phyloP scores from a whole-genome alignment of 2,888 invertebrate species.

The Cantharis lateralis region DNA sequence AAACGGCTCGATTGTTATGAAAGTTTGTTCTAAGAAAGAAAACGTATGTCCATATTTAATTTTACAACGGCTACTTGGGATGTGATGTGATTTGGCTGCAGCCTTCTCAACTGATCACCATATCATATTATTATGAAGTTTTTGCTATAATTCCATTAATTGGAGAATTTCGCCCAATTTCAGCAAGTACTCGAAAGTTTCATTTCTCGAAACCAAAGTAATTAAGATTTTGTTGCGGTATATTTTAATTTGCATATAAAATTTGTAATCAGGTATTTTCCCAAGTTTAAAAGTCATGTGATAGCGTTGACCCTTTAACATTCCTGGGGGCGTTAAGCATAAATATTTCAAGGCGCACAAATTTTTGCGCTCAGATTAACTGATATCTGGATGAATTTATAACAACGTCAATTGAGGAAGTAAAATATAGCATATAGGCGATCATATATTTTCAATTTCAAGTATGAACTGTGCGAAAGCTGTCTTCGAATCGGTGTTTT shows the following conservation, averaged over 20 bases:
- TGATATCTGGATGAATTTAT: constrained; percentile 24
- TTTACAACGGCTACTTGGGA: background rate
- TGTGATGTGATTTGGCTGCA: background rate
- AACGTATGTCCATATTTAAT: background rate
- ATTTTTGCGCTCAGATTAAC: constrained; percentile 25
- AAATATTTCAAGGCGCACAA: constrained; percentile 26
- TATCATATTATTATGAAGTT: no score
- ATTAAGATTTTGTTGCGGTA: background rate
- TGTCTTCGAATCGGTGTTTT: background rate
- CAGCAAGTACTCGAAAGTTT: background rate
- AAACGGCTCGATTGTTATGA: constrained; percentile 6
- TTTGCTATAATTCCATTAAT: no score
- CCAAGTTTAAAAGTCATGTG: constrained; percentile 31
- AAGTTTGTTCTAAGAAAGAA: constrained; percentile 18
- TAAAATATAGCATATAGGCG: background rate
- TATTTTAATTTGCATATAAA: background rate
- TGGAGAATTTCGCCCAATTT: background rate
- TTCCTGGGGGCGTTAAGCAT: constrained; percentile 25
- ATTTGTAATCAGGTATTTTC: background rate
- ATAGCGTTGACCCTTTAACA: constrained; percentile 35
- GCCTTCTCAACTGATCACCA: background rate
- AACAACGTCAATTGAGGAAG: constrained; percentile 6
- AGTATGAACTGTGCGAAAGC: background rate
- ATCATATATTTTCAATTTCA: background rate
- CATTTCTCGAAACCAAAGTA: background rate